Evolutionary conservation across 2,888 invertebrate genomes (phyloP), one percentile per base, ranked within the genome.

Genomic region (Leucophenga maculata): DNA sequence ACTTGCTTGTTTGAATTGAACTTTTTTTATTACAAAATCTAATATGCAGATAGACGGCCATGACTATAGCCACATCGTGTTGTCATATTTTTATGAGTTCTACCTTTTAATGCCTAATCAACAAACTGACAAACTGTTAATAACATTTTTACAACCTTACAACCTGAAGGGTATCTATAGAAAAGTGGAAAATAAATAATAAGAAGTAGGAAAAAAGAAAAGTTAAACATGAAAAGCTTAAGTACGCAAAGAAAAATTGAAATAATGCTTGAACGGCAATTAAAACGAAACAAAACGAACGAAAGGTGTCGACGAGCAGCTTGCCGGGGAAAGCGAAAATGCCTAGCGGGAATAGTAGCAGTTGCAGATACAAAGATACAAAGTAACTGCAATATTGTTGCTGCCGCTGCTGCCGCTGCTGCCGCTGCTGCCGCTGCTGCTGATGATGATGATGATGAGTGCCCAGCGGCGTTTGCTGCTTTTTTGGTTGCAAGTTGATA

Each of bases 121-220:
- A 26, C 26, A 26, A 3, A 3, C 26, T 26, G 26, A 26, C 26
- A 26, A 54, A 11, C 6, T 54, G 54, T 6, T 18, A 54, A 54
- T 9, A 46, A 16, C 1, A 54, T 11, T 52, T 16, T 16, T n/a
- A n/a, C n/a, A n/a, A n/a, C n/a, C n/a, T n/a, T n/a, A n/a, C n/a
- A 50, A 50, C n/a, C 8, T 16, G 4, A 50, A 50, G n/a, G 48
- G 48, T n/a, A 50, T n/a, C n/a, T n/a, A n/a, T n/a, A n/a, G n/a
- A n/a, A n/a, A n/a, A n/a, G n/a, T n/a, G n/a, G n/a, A n/a, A n/a
- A n/a, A n/a, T n/a, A n/a, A n/a, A n/a, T n/a, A n/a, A n/a, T 16
- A 50, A 48, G 72, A n/a, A 77, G 77, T 69, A 67, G 75, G 31
- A 22, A 77, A 72, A 71, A 73, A 74, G 64, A 78, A 69, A 57